Percentiles rank a stretch among this genome's conserved stretches.
These are phyloP conservation scores for Lasius platythorax DNA, from an alignment of 2,888 invertebrate species.

Conservation along the genomic window DNA sequence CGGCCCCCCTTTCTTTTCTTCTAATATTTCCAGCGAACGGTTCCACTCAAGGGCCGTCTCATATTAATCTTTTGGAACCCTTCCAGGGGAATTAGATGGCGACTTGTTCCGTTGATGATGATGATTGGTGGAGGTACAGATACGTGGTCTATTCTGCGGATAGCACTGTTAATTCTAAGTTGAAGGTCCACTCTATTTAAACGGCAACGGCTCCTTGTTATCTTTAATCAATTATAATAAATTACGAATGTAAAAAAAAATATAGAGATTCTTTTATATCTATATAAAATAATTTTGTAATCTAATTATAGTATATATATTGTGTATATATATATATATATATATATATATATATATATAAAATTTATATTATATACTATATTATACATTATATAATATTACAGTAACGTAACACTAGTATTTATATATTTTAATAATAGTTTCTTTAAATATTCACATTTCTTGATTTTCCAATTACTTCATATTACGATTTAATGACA, in stretches of 20 bases:
- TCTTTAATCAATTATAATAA: constrained; percentile 32
- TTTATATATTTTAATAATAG: neutral
- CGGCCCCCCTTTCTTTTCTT: neutral
- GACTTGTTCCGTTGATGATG: constrained; percentile 37
- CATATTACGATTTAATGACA: constrained; percentile 37
- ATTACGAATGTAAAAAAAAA: constrained; percentile 10
- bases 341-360: too few species aligned
- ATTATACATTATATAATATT: neutral
- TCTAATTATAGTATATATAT: neutral
- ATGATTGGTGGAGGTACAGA: constrained; percentile 14
- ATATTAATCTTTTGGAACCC: constrained; percentile 32
- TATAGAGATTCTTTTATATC: neutral
- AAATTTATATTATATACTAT: too few species aligned
- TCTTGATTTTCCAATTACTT: neutral
- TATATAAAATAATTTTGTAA: neutral
- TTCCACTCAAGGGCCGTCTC: neutral
- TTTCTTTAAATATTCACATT: neutral
- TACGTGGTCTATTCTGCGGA: constrained; percentile 19
- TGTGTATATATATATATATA: too few species aligned
- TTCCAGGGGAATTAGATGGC: constrained; percentile 23
- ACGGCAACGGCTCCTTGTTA: constrained; percentile 1
- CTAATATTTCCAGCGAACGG: constrained; percentile 33
- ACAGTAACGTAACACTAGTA: neutral
- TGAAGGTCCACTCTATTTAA: constrained; percentile 4
- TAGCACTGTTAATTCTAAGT: constrained; percentile 40